Percentiles rank a stretch among this genome's conserved stretches.
These are phyloP conservation scores for Xiphias gladius DNA, from an alignment of 2,113 vertebrate species.

Conservation along the genomic window DNA sequence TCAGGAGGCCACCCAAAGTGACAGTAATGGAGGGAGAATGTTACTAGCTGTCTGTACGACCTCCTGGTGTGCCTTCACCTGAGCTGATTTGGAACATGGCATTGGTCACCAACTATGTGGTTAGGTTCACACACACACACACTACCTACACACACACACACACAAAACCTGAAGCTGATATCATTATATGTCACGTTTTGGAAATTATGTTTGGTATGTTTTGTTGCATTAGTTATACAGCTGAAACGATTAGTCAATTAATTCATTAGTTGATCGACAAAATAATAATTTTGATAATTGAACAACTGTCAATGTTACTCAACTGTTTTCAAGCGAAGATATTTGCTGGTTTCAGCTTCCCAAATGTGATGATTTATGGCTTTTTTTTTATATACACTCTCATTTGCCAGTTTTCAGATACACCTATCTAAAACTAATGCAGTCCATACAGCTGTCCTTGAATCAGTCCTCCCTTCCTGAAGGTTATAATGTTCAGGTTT, in stretches of 20 bases:
- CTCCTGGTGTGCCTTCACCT: conserved; percentile 88
- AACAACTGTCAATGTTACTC: no score
- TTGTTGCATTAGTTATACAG: background rate
- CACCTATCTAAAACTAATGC: no score
- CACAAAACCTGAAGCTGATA: no score
- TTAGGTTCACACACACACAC: conserved; percentile 71
- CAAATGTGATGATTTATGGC: no score
- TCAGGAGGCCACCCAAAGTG: conserved; percentile 86
- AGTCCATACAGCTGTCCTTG: background rate
- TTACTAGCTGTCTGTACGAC: conserved; percentile 89
- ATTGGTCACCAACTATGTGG: conserved; percentile 88
- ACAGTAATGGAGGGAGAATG: conserved; percentile 87
- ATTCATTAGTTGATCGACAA: no score
- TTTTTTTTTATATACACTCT: no score
- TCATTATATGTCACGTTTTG: no score
- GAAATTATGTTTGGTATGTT: no score
- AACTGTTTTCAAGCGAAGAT: no score
- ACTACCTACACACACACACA: background rate
- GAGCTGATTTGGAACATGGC: conserved; percentile 90
- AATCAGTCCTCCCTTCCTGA: background rate
- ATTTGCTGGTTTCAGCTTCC: no score
- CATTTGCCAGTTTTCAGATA: no score
- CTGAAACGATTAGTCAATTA: background rate
- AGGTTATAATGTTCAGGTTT: background rate
- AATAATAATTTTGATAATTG: no score